Conservation (phyloP, 2,113 vertebrate species). For the Antechinus flavipes region DNA sequence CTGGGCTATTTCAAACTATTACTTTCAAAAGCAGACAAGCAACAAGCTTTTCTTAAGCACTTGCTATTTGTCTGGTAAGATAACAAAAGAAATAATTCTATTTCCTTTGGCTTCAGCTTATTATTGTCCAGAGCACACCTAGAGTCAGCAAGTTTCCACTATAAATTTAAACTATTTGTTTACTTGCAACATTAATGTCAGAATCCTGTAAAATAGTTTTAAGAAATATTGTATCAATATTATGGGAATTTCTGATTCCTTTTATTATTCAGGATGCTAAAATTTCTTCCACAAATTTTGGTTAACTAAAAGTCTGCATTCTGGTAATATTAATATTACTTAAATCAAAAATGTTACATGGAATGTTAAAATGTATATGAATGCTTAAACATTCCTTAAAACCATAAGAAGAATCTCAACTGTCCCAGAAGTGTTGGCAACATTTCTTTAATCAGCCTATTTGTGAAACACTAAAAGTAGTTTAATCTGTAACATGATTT, state of each 20-base stretch:
- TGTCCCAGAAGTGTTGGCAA: too few species aligned
- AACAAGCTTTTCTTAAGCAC: too few species aligned
- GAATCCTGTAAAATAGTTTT: not conserved
- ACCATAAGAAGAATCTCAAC: too few species aligned
- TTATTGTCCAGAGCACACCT: not conserved
- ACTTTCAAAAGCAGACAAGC: not conserved
- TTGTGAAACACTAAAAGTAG: not conserved
- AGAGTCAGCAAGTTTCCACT: not conserved
- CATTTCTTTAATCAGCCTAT: not conserved
- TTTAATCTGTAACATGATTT: not conserved
- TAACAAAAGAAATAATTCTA: slow-evolving; percentile 7
- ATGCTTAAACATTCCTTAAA: too few species aligned
- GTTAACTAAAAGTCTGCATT: too few species aligned
- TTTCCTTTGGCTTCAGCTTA: not conserved
- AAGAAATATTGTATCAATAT: not conserved
- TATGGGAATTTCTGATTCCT: too few species aligned
- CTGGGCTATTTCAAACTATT: slow-evolving; percentile 50
- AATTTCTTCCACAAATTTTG: too few species aligned
- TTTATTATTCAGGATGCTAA: too few species aligned
- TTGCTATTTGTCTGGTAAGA: too few species aligned
- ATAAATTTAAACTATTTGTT: not conserved
- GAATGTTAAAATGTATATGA: too few species aligned
- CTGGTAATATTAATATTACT: too few species aligned
- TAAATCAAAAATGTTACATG: too few species aligned
- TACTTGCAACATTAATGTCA: not conserved